phyloP scores from a whole-genome alignment of 2,888 invertebrate species.

The Xylophagus ater region DNA sequence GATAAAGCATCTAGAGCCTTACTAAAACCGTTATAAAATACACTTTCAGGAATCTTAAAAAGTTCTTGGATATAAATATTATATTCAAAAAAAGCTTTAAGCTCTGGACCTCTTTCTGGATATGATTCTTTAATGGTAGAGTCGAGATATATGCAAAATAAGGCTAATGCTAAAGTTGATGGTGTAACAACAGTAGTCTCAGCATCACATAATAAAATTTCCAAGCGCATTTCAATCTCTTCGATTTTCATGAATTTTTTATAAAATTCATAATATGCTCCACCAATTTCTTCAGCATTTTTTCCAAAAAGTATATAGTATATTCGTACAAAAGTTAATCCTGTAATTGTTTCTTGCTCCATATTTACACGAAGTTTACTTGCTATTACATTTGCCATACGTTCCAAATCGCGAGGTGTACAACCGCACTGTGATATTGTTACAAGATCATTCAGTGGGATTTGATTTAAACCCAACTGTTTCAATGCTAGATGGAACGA shows the following conservation, averaged over 20 bases:
- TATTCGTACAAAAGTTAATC: slow-evolving; percentile 58
- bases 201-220: slow-evolving; percentile 65
- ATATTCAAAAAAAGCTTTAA: slow-evolving; percentile 55
- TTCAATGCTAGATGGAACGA: slow-evolving; percentile 75
- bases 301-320: slow-evolving; percentile 51
- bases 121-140: slow-evolving; percentile 35
- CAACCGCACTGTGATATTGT: slow-evolving; percentile 57
- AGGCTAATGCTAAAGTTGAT: slow-evolving; percentile 64
- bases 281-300: slow-evolving; percentile 44
- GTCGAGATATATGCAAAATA: slow-evolving; percentile 63
- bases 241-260: slow-evolving; percentile 45
- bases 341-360: slow-evolving; percentile 48
- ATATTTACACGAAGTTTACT: slow-evolving; percentile 60
- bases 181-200: slow-evolving; percentile 62
- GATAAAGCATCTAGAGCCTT: slow-evolving; percentile 53
- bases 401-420: slow-evolving; percentile 69
- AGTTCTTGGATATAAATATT: slow-evolving; percentile 60
- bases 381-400: slow-evolving; percentile 74
- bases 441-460: slow-evolving; percentile 57
- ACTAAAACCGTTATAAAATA: slow-evolving; percentile 50
- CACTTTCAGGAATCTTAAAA: slow-evolving; percentile 53
- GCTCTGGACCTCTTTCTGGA: slow-evolving; percentile 37
- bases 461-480: slow-evolving; percentile 47
- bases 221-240: slow-evolving; percentile 55
- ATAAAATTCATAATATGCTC: slow-evolving; percentile 42